Evolutionary conservation across 2,888 invertebrate genomes (phyloP), one percentile per base, ranked within the genome.

Genomic region (Eupithecia abbreviata): DNA sequence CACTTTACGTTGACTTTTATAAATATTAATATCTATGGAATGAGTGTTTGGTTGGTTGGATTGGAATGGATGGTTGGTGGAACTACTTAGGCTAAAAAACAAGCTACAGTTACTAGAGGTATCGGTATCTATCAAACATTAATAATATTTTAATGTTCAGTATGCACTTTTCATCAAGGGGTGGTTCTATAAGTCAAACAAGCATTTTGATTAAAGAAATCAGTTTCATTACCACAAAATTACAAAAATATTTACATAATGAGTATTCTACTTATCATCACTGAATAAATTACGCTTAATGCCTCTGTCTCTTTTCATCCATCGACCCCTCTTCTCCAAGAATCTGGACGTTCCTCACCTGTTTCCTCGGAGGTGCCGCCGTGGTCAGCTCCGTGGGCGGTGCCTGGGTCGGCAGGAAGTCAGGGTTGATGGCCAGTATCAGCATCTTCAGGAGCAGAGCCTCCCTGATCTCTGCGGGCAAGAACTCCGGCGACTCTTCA

Each of bases 321-420:
- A 90, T 85, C 80, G 95, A 83, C 78, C 95, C 87, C 76, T 96
- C 97, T 84, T 97, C 97, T 0, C 96, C 96, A 49, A 97, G 91
- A 83, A 97, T 97, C 89, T 97, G 97, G 45, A 97, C 96, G 87
- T 97, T 97, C 82, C 97, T 95, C 41, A 97, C 96, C 73, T 96
- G 96, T 82, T 95, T 95, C 82, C 96, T 88, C 80, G 95, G 78
- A 81, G 96, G 93, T 76, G 96, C 91, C 2, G 95, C 93, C 3
- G 95, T 95, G 41, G 95, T 95, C 72, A 95, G 85, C 83, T 93
- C 93, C 0, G 94, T 94, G 65, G 86, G 90, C 0, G 95, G 92
- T 0, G 91, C 89, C 5, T 91, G 90, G 2, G 94, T 90, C 58
- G 95, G 92, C 87, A 91, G 88, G 79, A 88, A 93, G 84, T 96